Conservation (phyloP, 2,797 vertebrate genomes). For the Anolis apletophallus region DNA sequence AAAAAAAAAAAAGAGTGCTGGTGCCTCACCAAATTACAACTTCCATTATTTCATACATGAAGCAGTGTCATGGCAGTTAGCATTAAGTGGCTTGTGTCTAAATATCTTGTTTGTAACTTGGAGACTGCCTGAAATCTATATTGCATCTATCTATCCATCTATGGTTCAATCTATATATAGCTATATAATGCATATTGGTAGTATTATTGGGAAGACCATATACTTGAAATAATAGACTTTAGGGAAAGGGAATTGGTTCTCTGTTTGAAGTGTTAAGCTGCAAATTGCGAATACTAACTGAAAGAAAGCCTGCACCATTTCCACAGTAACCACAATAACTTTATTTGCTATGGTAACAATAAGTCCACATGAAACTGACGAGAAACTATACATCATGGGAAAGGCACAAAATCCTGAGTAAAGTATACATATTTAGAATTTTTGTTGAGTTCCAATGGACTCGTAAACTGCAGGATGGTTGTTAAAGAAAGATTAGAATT, state of each 20-base stretch:
- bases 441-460: background rate
- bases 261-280: background rate
- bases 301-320: background rate
- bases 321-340: background rate
- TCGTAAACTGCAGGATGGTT: background rate
- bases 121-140: too few species aligned
- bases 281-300: background rate
- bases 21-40: too few species aligned
- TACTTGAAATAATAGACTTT: slow-evolving; percentile 2
- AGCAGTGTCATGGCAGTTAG: too few species aligned
- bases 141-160: too few species aligned
- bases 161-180: too few species aligned
- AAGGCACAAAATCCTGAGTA: slow-evolving; percentile 13
- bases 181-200: too few species aligned
- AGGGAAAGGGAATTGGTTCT: background rate
- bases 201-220: background rate
- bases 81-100: too few species aligned
- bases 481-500: slow-evolving; percentile 9
- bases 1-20: background rate
- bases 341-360: slow-evolving; percentile 41
- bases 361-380: background rate
- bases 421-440: slow-evolving; percentile 11
- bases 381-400: background rate
- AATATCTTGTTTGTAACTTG: too few species aligned
- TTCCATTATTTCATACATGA: too few species aligned